Evolutionary conservation across 2,113 vertebrate species (phyloP), one percentile per base, ranked within the genome.

Genomic region (Columbina picui): DNA sequence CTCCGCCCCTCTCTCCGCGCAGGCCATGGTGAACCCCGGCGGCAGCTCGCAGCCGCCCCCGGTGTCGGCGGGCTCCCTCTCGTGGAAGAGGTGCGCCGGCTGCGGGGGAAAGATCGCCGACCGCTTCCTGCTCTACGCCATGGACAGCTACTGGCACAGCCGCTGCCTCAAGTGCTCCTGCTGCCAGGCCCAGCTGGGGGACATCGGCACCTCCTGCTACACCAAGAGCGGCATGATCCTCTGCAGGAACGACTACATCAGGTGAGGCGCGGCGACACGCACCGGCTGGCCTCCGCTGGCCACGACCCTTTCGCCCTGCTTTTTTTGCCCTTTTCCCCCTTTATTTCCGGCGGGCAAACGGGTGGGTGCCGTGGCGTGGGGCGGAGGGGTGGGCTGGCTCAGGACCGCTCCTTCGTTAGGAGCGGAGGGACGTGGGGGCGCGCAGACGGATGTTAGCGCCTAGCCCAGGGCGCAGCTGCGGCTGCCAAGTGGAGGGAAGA

Each of bases 71-170:
- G 99, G 99, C 60, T 99, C 99, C 95, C 98, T 99, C 97, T 99
- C 99, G 91, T 99, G 99, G 99, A 99, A 99, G 97, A 98, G 99
- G 93, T 99, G 99, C 57, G 99, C 99, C 34, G 99, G 99, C 88
- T 99, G 99, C 78, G 99, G 99, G 95, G 99, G 99, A 89, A 99
- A 99, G 98, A 99, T 99, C 94, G 99, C 99, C 12, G 99, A 99
- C 97, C 99, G 99, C 78, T 99, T 99, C 98, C 99, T 99, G 96
- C 99, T 99, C 74, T 99, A 99, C 97, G 99, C 99, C 97, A 99
- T 99, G 99, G 99, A 99, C 98, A 99, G 99, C 98, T 99, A 99
- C 98, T 99, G 99, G 99, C 99, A 99, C 98, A 99, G 99, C 98
- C 99, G 99, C 71, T 99, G 99, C 98, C 99, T 99, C 93, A 99